Conservation (phyloP, 1,140 invertebrate species). For the Cydia pomonella region DNA sequence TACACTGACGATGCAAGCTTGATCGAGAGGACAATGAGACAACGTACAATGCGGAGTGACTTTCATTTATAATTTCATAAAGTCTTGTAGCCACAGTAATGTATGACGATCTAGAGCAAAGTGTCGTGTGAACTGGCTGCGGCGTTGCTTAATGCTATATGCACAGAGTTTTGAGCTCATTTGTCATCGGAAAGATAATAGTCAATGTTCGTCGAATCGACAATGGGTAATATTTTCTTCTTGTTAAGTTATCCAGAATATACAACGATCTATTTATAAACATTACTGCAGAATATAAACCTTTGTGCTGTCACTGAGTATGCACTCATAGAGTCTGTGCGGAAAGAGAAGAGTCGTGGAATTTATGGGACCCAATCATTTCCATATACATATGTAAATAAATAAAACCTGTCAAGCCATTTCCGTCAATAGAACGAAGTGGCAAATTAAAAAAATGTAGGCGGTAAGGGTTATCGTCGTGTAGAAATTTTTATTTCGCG, state of each 20-base stretch:
- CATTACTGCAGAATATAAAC: constrained; percentile 29
- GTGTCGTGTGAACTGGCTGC: constrained; percentile 31
- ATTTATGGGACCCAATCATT: no score
- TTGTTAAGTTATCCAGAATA: constrained; percentile 47
- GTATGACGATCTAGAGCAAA: constrained; percentile 41
- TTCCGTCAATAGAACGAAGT: no score
- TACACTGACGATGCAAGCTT: constrained; percentile 37
- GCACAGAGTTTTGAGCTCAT: constrained; percentile 61
- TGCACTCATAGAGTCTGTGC: background rate
- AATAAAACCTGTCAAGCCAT: no score
- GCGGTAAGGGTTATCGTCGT: no score
- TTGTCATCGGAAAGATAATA: constrained; percentile 72
- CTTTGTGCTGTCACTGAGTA: constrained; percentile 9
- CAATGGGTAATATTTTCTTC: constrained; percentile 63
- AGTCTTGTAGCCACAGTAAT: constrained; percentile 44
- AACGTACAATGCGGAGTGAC: background rate
- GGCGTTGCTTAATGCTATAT: constrained; percentile 45
- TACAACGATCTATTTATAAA: constrained; percentile 37
- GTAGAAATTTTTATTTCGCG: no score
- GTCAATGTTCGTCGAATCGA: constrained; percentile 63
- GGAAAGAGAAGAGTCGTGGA: no score
- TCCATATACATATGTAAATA: no score
- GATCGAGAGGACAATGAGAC: constrained; percentile 11
- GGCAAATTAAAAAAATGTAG: no score
- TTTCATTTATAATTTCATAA: background rate